Base-by-base conservation (phyloP, 1,140 invertebrate species). In the Diprion similis region DNA sequence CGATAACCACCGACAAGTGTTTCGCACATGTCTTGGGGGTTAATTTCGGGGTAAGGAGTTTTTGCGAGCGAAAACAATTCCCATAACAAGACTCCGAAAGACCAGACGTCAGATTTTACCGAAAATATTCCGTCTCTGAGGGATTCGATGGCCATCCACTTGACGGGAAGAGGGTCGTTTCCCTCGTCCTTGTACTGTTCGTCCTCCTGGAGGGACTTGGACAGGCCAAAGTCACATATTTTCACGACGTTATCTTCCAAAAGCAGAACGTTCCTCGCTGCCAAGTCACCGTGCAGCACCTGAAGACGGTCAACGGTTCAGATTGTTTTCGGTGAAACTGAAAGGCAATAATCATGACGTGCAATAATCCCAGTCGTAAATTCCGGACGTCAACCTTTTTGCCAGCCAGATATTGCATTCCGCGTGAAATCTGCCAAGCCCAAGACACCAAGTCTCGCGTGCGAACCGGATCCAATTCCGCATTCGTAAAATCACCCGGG, bases 181-280 rank as follows among this genome's bases (percentile, higher is more conserved):
- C 95, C 95, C 80, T 95, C 94, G 84, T 98, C 98, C 81, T 94
- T 94, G 82, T 99, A 99, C 88, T 98, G 97, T 77, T 97, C 94
- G 70, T 93, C 92, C 78, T 97, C 94, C 76, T 97, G 95, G 89
- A 99, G 94, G 77, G 96, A 96, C 83, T 96, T 92, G 0, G 98
- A 96, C 17, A 99, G 86, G 17, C 97, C 98, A 89, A 99, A 99
- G 85, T 99, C 98, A 75, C 97, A 98, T 77, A 99, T 98, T 86
- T 99, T 99, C 0, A 96, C 94, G 0, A 96, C 87, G 81, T 96
- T 95, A 73, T 97, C 90, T 51, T 98, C 96, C 2, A 95, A 92
- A 1, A 99, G 89, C 17, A 99, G 89, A 72, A 99, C 94, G 89
- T 99, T 99, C 84, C 98, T 91, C 0, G 98, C 97, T 0, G 98